Base-by-base conservation (phyloP, 2,113 vertebrate species). In the Chaetodon trifascialis region DNA sequence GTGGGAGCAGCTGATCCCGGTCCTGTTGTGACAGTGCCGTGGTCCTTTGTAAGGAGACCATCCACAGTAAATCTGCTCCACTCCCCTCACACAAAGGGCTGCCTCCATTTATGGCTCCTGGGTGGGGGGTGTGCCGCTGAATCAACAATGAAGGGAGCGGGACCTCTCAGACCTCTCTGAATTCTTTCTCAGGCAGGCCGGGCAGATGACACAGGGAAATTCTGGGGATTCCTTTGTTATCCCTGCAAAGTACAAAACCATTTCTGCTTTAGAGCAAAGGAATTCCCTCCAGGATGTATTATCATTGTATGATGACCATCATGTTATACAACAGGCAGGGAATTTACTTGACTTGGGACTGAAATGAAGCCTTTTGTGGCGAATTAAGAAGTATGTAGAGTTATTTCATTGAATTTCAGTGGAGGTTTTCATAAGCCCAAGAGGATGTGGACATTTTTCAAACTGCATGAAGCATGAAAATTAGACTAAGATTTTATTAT, bases 61-160 rank as follows among this genome's bases (percentile, higher is more conserved):
- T 81, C 86, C 87, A 54, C 82, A 83, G 92, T 92, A 92, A 95
- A 94, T 94, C 81, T 93, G 90, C 89, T 93, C 92, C 87, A 59
- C 91, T 88, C 90, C 89, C 70, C 86, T 86, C 72, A 80, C 93
- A 86, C 94, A 95, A 96, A 95, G 93, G 88, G 54, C 79, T 76
- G 87, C 87, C 87, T 92, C 93, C 93, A 92, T 93, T 91, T 79
- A 94, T 77, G 79, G 88, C 63, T 90, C 47, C 89, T 79, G 87
- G 82, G 70, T 85, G 90, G 92, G 86, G 86, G 95, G 92, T 42
- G 87, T 65, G 78, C 19, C 54, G 73, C 92, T 92, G 90, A 94
- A 60, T 91, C 94, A 96, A 96, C 91, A 96, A 88, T 86, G 83
- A 93, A 91, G 86, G 79, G 92, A 92, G 91, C 89, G 42, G 83